phyloP scores from a whole-genome alignment of 1,140 invertebrate species.

The Nephotettix cincticeps region DNA sequence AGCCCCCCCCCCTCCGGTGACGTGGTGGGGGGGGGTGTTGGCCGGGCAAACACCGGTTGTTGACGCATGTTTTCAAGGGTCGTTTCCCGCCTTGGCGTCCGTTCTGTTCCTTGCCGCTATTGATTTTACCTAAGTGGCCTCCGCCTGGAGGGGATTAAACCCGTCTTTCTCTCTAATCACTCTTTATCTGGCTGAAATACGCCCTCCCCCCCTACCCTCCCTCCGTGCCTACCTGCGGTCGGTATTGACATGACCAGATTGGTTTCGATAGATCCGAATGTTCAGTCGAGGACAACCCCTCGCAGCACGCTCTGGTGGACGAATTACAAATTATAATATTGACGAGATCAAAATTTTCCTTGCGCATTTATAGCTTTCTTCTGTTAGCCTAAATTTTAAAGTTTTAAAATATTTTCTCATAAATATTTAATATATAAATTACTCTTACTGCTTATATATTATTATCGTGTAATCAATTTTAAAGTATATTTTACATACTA shows the following conservation, averaged over 20 bases:
- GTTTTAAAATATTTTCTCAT: too few relatives aligned
- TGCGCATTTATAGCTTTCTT: too few relatives aligned
- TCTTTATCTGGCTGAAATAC: conserved; percentile 2
- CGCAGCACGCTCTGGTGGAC: too few relatives aligned
- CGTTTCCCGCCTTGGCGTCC: conserved; percentile 7
- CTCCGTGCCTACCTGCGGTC: not conserved
- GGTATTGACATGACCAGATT: not conserved
- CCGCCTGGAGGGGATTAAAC: not conserved
- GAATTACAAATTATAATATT: too few relatives aligned
- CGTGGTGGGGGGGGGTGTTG: not conserved
- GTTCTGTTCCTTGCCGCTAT: not conserved
- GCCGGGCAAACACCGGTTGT: conserved; percentile 15
- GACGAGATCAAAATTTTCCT: too few relatives aligned
- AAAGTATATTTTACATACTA: too few relatives aligned
- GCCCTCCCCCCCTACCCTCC: not conserved
- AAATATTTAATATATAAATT: too few relatives aligned
- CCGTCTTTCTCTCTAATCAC: conserved; percentile 16
- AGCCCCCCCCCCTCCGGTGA: not conserved
- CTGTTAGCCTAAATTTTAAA: too few relatives aligned
- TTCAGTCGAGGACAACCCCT: too few relatives aligned
- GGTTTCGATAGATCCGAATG: too few relatives aligned
- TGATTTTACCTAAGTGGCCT: conserved; percentile 25
- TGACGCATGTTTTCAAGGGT: conserved; percentile 28
- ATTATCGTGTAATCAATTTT: too few relatives aligned
- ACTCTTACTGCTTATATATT: too few relatives aligned